Conservation (phyloP, 2,888 invertebrate genomes). For the Ctena decussata region DNA sequence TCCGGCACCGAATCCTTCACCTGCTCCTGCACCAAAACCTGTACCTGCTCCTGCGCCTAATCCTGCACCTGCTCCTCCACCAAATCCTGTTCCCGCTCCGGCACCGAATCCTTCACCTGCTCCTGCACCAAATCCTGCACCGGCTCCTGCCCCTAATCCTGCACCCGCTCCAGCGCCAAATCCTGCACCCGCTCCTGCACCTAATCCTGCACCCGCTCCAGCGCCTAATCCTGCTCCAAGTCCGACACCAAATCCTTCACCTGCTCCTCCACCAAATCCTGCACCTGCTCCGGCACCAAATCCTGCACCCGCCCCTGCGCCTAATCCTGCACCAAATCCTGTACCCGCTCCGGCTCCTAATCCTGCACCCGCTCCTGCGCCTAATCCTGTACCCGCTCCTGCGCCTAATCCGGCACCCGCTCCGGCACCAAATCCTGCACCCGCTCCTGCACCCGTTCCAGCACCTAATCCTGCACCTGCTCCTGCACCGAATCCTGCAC, state of each 20-base stretch:
- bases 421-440: neutral
- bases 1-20: neutral
- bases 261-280: neutral
- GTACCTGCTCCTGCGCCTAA: neutral
- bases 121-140: neutral
- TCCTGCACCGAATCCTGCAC: slow-evolving; percentile 12
- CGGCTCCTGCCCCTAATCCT: neutral
- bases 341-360: neutral
- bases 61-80: neutral
- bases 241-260: neutral
- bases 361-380: neutral
- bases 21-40: neutral
- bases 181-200: slow-evolving; percentile 4
- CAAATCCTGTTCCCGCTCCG: neutral
- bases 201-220: neutral
- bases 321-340: neutral
- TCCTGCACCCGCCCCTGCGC: neutral
- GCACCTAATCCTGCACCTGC: slow-evolving; percentile 10
- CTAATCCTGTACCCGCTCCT: neutral
- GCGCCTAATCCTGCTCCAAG: neutral
- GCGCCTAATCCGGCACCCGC: neutral
- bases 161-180: neutral
- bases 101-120: neutral
- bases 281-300: neutral
- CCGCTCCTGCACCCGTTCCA: slow-evolving; percentile 12